Evolutionary conservation across 2,113 vertebrate species (phyloP), one percentile per base, ranked within the genome.

Genomic region (Aspidoscelis tigris): DNA sequence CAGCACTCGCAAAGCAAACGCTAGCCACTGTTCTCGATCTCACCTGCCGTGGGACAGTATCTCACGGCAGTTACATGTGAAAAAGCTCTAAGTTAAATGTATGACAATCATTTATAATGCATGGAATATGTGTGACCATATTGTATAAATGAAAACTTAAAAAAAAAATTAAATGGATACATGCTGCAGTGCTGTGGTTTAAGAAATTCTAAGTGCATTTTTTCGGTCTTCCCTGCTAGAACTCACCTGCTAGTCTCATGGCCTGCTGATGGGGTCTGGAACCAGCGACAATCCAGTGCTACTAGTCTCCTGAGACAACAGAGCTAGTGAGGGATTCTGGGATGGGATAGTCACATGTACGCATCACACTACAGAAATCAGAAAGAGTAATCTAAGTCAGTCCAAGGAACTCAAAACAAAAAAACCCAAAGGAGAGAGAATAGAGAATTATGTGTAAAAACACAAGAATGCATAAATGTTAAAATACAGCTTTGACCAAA

Each of bases 291-390:
- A 72, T 73, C 69, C 83, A 74, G 47, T 64, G 44, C 20, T 55
- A 64, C 21, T 74, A 20, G 44, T 2, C 70, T 79, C 55, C 24
- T 74, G 33, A 50, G 50, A 26, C 39, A 47, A 26, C 76, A 33
- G 65, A 53, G 73, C 41, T 11, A 68, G 53, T 39, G 80, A 77
- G 10, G 41, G 66, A 71, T 22, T 74, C n/a, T 55, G 50, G 71
- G 44, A 47, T 11, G 41, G n/a, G 14, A 44, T 50, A 78, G 76
- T 55, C 55, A 50, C 61, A 77, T 58, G 58, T 11, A 69, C 73
- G 33, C 20, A n/a, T 72, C 55, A 79, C 79, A 64, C 83, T 80
- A 64, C 55, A 66, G 70, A 74, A 44, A 85, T 72, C 41, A 79
- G 83, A 73, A 78, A 79, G 14, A 24, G 69, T 14, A 44, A 14